Percentiles rank a stretch among this genome's conserved stretches.
These are phyloP conservation scores for Gryllus longicercus DNA, from an alignment of 2,888 invertebrate genomes.

Conservation along the genomic window DNA sequence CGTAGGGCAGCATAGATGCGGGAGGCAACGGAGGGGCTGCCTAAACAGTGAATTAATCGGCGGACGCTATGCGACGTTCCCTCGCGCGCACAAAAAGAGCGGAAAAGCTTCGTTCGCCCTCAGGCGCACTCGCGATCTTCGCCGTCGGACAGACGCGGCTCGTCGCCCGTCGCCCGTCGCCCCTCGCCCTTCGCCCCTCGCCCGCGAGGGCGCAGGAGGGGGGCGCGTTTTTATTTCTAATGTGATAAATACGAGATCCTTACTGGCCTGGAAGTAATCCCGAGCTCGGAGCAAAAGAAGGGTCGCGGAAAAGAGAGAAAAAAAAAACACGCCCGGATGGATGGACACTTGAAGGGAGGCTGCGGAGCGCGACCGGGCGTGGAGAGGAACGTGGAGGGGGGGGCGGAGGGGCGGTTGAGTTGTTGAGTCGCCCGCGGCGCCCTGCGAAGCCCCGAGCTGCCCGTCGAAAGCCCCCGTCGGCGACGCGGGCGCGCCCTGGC, in stretches of 20 bases:
- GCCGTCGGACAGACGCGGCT: not conserved
- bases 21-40: no score
- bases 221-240: not conserved
- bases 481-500: not conserved
- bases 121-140: no score
- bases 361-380: not conserved
- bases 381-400: not conserved
- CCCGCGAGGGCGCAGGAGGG: no score
- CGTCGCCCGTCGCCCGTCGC: not conserved
- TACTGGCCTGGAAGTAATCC: not conserved
- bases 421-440: no score
- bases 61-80: no score
- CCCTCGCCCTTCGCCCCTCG: not conserved
- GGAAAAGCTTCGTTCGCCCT: no score
- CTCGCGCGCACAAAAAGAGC: no score
- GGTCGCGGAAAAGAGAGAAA: not conserved
- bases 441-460: not conserved
- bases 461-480: not conserved
- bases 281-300: not conserved
- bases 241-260: slow-evolving; percentile 9
- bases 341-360: not conserved
- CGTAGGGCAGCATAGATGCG: no score
- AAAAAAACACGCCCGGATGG: not conserved
- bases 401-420: not conserved
- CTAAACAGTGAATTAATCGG: no score